A percentile compares a stretch with the other conserved stretches of the same genome.
Evolutionary conservation across 2,888 invertebrate species (phyloP).

Genomic region (Lithodes maja): DNA sequence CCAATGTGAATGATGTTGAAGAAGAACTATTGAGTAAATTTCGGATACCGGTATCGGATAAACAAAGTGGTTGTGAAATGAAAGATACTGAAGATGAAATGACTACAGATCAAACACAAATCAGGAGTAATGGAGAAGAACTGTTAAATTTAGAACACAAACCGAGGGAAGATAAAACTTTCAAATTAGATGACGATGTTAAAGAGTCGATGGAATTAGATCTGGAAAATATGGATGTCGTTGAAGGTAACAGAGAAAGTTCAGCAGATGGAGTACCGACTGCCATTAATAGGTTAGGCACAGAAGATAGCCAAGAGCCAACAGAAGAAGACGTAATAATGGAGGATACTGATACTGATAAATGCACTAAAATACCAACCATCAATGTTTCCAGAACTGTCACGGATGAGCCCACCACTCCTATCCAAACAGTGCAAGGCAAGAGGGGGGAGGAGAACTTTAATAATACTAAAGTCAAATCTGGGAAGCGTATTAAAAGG

Average conservation of each 20-base stretch:
- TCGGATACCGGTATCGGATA: background rate
- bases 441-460: background rate
- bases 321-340: background rate
- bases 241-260: background rate
- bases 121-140: too few species aligned
- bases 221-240: background rate
- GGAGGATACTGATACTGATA: background rate
- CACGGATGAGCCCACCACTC: too few species aligned
- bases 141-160: too few species aligned
- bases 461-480: background rate
- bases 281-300: too few species aligned
- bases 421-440: too few species aligned
- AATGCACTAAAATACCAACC: background rate
- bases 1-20: background rate
- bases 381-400: too few species aligned
- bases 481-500: background rate
- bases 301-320: background rate
- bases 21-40: background rate
- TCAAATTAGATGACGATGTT: background rate
- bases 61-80: too few species aligned
- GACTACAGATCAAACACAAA: too few species aligned
- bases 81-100: too few species aligned
- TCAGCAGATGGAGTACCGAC: too few species aligned
- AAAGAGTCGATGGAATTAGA: background rate
- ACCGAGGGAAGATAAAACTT: too few species aligned